Base-by-base conservation (phyloP, 1,140 invertebrate genomes). In the Eulimnadia texana region DNA sequence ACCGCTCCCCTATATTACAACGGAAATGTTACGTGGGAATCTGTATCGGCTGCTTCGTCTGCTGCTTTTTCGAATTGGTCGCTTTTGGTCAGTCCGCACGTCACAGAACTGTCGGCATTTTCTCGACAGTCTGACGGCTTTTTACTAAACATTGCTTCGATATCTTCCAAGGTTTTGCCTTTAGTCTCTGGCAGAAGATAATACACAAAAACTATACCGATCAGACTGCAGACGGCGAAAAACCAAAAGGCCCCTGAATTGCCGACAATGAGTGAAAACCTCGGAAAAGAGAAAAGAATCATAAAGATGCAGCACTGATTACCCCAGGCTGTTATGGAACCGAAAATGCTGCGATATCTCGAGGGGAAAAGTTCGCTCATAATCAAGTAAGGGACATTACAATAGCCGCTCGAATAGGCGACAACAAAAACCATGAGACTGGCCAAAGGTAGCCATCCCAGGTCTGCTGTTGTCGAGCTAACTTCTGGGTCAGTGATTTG, bases 171-270 rank as follows among this genome's bases (percentile, higher is more conserved):
- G 23, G 78, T 84, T 72, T 88, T 90, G 1, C 92, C 92, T 71
- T 91, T 93, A 0, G 93, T 97, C 77, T 98, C 93, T 0, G 89
- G 88, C 10, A 98, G 78, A 29, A 85, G 72, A 29, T 86, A 75
- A 29, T 80, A 81, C 13, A 86, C 81, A 69, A 90, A 89, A 19
- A 86, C 68, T 0, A 84, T 78, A 1, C 83, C 85, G 1, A 81
- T 2, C 0, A 80, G 71, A 13, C 74, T 74, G 78, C 89, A 80
- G 1, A 69, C 76, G 11, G 83, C 82, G 69, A 92, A 94, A 64
- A 92, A 78, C 81, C 85, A 93, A 74, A 94, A 97, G 0, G 85
- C 84, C 13, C 78, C 77, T 66, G 82, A 80, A 2, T 80, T 77
- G 0, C 88, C 87, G 3, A 91, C 73, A 0, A 74, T 67, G 0